These are phyloP conservation scores for Drosophila kohkoa DNA, from an alignment of 1,140 invertebrate genomes.

Conservation along the genomic window DNA sequence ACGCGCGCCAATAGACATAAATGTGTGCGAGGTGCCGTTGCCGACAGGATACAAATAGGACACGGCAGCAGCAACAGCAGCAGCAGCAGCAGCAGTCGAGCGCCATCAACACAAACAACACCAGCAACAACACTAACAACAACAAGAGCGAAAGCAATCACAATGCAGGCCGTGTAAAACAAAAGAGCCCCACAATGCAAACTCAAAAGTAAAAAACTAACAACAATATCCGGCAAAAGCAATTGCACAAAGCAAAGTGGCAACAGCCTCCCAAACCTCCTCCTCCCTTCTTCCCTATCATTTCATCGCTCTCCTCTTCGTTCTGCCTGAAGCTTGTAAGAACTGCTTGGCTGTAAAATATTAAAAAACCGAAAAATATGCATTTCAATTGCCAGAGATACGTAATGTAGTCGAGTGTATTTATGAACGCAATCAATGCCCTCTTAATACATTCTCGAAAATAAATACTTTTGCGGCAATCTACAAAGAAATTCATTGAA, in stretches of 20 bases:
- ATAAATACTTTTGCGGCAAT: neutral
- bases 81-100: slow-evolving; percentile 51
- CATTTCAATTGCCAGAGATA: slow-evolving; percentile 9
- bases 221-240: slow-evolving; percentile 82
- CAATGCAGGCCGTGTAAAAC: slow-evolving; percentile 69
- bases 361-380: slow-evolving; percentile 36
- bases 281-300: neutral
- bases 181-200: slow-evolving; percentile 73
- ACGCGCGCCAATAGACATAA: slow-evolving; percentile 83
- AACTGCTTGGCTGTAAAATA: slow-evolving; percentile 21
- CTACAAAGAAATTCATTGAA: neutral
- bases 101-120: slow-evolving; percentile 39
- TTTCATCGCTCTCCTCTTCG: neutral
- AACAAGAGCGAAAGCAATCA: slow-evolving; percentile 54
- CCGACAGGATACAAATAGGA: slow-evolving; percentile 80
- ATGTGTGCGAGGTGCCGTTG: slow-evolving; percentile 64
- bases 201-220: slow-evolving; percentile 78
- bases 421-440: slow-evolving; percentile 10
- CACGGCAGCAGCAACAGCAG: slow-evolving; percentile 61
- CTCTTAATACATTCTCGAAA: neutral
- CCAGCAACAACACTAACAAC: slow-evolving; percentile 26
- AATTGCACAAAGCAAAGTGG: slow-evolving; percentile 75
- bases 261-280: slow-evolving; percentile 38
- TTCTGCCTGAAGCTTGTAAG: slow-evolving; percentile 11
- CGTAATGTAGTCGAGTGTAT: neutral